phyloP scores from a whole-genome alignment of 2,797 vertebrate genomes.

The Vireo griseus region DNA sequence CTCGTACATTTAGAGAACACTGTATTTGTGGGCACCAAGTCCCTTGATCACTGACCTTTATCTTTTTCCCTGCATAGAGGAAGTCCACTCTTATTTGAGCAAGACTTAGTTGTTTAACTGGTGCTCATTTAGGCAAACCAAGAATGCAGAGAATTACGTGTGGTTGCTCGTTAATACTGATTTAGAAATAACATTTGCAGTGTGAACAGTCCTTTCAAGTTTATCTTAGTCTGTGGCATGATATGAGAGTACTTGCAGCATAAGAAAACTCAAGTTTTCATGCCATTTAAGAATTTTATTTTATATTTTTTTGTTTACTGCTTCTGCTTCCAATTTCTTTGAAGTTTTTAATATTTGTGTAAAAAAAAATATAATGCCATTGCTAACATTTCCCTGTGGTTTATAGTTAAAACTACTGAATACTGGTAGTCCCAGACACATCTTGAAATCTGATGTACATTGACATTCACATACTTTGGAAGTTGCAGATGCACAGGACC shows the following conservation, averaged over 20 bases:
- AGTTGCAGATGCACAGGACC: neutral
- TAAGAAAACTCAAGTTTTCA: neutral
- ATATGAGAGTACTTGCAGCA: neutral
- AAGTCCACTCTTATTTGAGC: slow-evolving; percentile 4
- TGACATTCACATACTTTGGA: neutral
- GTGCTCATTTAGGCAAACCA: neutral
- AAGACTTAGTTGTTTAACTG: neutral
- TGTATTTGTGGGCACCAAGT: neutral
- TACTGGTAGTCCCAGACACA: neutral
- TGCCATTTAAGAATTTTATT: neutral
- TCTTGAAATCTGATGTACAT: neutral
- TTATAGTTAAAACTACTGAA: neutral
- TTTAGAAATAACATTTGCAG: neutral
- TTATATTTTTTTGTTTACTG: neutral
- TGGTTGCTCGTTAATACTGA: neutral
- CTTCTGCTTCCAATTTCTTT: neutral
- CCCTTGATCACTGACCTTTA: slow-evolving; percentile 46
- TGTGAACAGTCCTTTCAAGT: neutral
- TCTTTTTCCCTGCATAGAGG: neutral
- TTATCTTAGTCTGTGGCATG: neutral
- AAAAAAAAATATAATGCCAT: neutral
- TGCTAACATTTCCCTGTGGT: neutral
- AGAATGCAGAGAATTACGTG: neutral
- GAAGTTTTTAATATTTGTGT: neutral
- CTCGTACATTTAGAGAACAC: neutral